These are phyloP conservation scores for Sphenopsis melanotis DNA, from an alignment of 2,797 vertebrate species.

Conservation along the genomic window DNA sequence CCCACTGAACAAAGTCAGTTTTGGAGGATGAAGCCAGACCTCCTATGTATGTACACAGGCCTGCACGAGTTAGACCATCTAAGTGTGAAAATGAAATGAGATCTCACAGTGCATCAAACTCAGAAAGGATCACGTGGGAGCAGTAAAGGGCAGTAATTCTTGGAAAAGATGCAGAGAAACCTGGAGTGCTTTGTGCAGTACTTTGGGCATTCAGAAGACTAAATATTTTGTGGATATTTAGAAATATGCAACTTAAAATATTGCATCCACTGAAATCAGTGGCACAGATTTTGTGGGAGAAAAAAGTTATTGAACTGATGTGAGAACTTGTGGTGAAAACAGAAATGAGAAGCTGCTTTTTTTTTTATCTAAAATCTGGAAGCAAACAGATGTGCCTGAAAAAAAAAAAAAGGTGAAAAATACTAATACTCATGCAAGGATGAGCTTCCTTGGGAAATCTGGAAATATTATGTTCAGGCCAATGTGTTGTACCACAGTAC, in stretches of 20 bases:
- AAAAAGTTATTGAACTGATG: background rate
- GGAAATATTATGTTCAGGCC: background rate
- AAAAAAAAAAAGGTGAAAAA: background rate
- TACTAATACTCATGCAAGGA: background rate
- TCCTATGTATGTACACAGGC: accelerated
- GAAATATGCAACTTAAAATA: background rate
- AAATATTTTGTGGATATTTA: background rate
- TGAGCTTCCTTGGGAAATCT: background rate
- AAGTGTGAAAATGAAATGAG: background rate
- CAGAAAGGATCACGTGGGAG: background rate
- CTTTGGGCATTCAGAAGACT: background rate
- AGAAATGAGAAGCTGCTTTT: background rate
- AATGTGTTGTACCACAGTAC: background rate
- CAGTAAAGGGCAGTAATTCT: background rate
- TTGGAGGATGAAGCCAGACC: background rate
- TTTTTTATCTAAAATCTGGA: background rate
- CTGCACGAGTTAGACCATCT: background rate
- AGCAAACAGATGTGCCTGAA: background rate
- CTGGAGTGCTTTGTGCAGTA: background rate
- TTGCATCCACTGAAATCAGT: background rate
- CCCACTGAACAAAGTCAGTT: background rate
- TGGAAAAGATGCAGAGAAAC: background rate
- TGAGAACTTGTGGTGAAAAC: background rate
- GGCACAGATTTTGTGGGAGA: background rate
- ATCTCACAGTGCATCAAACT: background rate